Evolutionary conservation across 2,888 invertebrate species (phyloP).

Genomic region (Hydriomena furcata): DNA sequence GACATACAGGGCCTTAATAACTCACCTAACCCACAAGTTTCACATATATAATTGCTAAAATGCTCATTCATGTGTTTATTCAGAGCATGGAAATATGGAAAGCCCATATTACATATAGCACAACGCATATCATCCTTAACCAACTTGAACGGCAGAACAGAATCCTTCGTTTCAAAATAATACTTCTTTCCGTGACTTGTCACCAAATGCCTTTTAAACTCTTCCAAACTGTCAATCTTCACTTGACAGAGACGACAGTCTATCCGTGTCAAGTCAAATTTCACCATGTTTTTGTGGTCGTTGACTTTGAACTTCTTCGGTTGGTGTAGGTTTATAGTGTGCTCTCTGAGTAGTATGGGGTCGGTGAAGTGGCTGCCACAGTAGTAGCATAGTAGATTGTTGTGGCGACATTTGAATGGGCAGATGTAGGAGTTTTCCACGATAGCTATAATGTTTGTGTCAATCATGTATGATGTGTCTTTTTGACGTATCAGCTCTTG

Average conservation of each 20-base stretch:
- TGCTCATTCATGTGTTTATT: slow-evolving; percentile 77
- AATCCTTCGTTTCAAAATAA: slow-evolving; percentile 62
- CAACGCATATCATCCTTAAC: slow-evolving; percentile 59
- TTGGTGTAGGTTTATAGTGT: slow-evolving; percentile 48
- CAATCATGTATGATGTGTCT: slow-evolving; percentile 67
- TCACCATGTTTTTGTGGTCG: slow-evolving; percentile 71
- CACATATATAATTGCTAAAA: slow-evolving; percentile 72
- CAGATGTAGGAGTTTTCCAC: slow-evolving; percentile 68
- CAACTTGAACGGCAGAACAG: slow-evolving; percentile 62
- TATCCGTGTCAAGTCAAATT: slow-evolving; percentile 65
- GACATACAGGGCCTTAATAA: slow-evolving; percentile 8
- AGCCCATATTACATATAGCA: slow-evolving; percentile 55
- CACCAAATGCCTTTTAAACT: slow-evolving; percentile 61
- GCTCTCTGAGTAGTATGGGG: slow-evolving; percentile 50
- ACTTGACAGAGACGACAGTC: slow-evolving; percentile 63
- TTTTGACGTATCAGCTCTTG: slow-evolving; percentile 67
- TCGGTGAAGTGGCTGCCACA: slow-evolving; percentile 61
- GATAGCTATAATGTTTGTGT: slow-evolving; percentile 67
- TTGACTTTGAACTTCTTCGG: slow-evolving; percentile 69
- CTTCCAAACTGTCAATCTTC: slow-evolving; percentile 57
- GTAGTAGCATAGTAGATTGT: slow-evolving; percentile 69
- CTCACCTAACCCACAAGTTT: slow-evolving; percentile 68
- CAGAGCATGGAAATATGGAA: slow-evolving; percentile 70
- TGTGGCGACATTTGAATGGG: slow-evolving; percentile 73
- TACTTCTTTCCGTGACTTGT: slow-evolving; percentile 59